A percentile compares a stretch with the other conserved stretches of the same genome.
Conservation (phyloP, 2,888 invertebrate species). For the Prenolepis imparis region DNA sequence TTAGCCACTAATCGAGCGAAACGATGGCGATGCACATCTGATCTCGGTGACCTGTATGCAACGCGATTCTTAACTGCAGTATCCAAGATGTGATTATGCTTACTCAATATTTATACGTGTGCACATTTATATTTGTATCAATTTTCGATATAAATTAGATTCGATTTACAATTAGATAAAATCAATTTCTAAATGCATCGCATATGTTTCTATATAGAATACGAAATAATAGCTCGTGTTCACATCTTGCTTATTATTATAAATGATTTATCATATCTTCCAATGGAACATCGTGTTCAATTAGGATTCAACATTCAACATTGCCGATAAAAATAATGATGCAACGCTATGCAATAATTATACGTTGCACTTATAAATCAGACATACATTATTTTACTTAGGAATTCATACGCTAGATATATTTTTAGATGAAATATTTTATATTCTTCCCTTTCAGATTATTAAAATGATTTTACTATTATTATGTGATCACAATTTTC, state of each 20-base stretch:
- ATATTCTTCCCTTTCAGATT: too few species aligned
- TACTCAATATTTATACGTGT: not conserved
- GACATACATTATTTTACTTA: not conserved
- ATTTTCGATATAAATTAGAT: not conserved
- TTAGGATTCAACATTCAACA: slow-evolving; percentile 29
- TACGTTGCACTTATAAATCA: not conserved
- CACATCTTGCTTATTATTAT: slow-evolving; percentile 20
- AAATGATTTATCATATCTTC: slow-evolving; percentile 32
- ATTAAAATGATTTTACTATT: not conserved
- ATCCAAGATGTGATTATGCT: not conserved
- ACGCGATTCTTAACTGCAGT: slow-evolving; percentile 26
- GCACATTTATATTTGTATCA: not conserved
- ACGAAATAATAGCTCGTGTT: too few species aligned
- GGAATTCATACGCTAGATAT: not conserved
- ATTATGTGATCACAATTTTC: not conserved
- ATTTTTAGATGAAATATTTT: slow-evolving; percentile 1
- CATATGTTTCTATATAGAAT: not conserved
- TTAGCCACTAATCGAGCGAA: slow-evolving; percentile 38
- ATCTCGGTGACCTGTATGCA: slow-evolving; percentile 1
- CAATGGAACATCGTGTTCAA: not conserved
- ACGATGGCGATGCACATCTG: slow-evolving; percentile 17
- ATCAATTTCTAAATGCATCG: not conserved
- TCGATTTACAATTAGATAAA: not conserved
- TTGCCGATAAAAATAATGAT: slow-evolving; percentile 18
- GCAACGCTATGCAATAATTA: slow-evolving; percentile 12